Evolutionary conservation across 2,888 invertebrate genomes (phyloP).

Genomic region (Philonicus albiceps): DNA sequence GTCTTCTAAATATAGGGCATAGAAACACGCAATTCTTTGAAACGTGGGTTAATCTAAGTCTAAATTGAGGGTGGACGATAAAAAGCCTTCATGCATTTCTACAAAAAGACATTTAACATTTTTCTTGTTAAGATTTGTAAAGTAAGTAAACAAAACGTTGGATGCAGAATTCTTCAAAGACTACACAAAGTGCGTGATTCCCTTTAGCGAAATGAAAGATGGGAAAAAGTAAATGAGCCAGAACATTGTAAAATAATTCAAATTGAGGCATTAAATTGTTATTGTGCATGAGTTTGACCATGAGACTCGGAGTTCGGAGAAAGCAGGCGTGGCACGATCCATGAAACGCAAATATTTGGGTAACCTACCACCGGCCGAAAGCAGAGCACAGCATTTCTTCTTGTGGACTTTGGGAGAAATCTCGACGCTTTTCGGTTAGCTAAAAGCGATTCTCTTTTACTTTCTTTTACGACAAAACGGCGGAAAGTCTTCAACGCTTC

Average conservation of each 20-base stretch:
- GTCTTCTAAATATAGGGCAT: no score
- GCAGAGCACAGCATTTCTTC: neutral
- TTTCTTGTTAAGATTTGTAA: neutral
- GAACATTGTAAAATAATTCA: neutral
- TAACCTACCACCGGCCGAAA: neutral
- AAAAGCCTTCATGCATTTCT: no score
- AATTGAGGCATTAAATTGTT: neutral
- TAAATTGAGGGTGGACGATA: no score
- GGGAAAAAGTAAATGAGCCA: neutral
- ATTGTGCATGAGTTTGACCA: neutral
- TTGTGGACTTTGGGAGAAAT: constrained; percentile 13
- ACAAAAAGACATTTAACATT: no score
- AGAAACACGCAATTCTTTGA: no score
- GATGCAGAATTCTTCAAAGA: neutral
- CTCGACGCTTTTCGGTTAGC: neutral
- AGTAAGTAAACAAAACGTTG: neutral
- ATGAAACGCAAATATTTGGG: neutral
- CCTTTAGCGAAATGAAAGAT: neutral
- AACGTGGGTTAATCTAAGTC: no score
- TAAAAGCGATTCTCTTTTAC: neutral
- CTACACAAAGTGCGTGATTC: neutral
- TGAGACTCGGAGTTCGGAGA: neutral
- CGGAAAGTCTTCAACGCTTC: neutral
- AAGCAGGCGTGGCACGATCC: neutral
- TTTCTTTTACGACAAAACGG: neutral